Evolutionary conservation across 2,113 vertebrate species (phyloP).

Genomic region (Pygoscelis adeliae): DNA sequence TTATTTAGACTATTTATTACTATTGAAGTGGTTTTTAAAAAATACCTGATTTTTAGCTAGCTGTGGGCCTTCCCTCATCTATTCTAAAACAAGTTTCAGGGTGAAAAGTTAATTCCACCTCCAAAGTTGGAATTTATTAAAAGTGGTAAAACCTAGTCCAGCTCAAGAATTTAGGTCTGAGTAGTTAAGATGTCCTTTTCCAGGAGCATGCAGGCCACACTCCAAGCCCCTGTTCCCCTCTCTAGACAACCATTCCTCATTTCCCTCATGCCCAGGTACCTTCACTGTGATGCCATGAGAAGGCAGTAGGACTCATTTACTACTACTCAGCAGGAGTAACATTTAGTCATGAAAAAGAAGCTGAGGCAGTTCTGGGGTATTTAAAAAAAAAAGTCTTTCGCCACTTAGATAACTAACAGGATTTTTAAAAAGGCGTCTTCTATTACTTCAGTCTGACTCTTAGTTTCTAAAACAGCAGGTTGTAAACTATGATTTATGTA

Average conservation of each 20-base stretch:
- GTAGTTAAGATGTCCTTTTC: neutral
- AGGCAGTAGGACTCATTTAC: neutral
- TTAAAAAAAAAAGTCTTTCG: neutral
- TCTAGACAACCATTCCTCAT: neutral
- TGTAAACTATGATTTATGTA: neutral
- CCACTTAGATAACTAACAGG: neutral
- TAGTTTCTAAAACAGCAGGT: neutral
- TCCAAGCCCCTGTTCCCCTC: neutral
- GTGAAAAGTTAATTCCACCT: neutral
- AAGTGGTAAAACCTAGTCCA: neutral
- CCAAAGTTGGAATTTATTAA: neutral
- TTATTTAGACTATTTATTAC: neutral
- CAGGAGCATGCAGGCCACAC: neutral
- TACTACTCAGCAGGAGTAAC: neutral
- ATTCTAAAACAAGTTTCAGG: neutral
- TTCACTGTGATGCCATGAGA: neutral
- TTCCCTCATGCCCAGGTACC: neutral
- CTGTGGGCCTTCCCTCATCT: neutral
- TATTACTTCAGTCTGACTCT: neutral
- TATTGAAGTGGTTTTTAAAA: neutral
- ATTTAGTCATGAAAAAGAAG: neutral
- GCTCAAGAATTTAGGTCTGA: neutral
- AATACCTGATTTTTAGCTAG: neutral
- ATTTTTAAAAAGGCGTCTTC: neutral
- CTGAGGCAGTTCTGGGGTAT: neutral